Evolutionary conservation across 2,888 invertebrate genomes (phyloP), one percentile per base, ranked within the genome.

Genomic region (Amblyjoppa proteus): DNA sequence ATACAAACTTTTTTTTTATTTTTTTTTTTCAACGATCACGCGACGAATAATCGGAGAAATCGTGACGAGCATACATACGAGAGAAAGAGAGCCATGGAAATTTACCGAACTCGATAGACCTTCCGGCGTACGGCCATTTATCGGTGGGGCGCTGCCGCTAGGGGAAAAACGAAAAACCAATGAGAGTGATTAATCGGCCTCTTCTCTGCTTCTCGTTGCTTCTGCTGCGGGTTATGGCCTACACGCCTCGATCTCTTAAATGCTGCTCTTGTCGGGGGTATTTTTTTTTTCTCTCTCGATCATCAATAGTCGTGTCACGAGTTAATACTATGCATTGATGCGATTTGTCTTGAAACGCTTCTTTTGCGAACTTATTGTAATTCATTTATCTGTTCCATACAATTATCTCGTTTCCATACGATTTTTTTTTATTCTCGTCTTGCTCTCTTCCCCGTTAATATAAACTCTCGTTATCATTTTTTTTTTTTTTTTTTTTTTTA

Each of bases 91-190:
- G 28, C 64, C 25, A 51, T 79, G 79, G 79, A 79, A 79, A 79
- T 71, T 64, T 71, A 58, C 79, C 71, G 38, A 61, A 71, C 49
- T 71, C 71, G 79, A 79, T 79, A 71, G 79, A 79, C 70, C 61
- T 71, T 71, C 70, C 64, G 70, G 70, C 61, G 71, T 64, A 77
- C 28, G 25, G 64, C 41, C 28, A 58, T 78, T 78, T 78, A 78
- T 78, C 78, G 78, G 11, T 0, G 45, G 3, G 58, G 25, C 58
- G 28, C 25, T 49, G 20, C 58, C 61, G 25, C 34, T n/a, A 51
- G 58, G 9, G n/a, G 56, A 68, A 78, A 78, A 78, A 70, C 58
- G 41, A 56, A 78, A 58, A 70, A 61, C 28, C 16, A n/a, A 73
- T 56, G 34, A n/a, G n/a, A 13, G 49, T 58, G 70, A 78, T 78